These are phyloP conservation scores for Macrochelys suwanniensis DNA, from an alignment of 2,797 vertebrate species.

Conservation along the genomic window DNA sequence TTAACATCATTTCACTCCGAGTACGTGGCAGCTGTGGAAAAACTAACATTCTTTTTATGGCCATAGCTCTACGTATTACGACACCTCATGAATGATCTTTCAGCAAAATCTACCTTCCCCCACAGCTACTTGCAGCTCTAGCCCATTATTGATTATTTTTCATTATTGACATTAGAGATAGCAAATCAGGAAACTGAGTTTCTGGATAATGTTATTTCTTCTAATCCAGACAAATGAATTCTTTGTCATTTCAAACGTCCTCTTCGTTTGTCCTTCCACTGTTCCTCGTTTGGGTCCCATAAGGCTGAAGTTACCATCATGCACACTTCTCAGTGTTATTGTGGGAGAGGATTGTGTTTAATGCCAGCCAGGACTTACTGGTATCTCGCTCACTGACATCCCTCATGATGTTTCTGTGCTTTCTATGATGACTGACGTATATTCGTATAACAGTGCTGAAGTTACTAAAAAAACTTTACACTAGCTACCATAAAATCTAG, in stretches of 20 bases:
- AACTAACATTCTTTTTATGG: background rate
- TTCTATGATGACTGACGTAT: background rate
- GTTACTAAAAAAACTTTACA: background rate
- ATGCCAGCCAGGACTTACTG: background rate
- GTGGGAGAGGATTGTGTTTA: background rate
- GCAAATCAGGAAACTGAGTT: background rate
- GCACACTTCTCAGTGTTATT: background rate
- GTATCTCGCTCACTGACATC: background rate
- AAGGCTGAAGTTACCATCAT: background rate
- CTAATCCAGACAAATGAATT: conserved; percentile 12
- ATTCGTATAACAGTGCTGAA: background rate
- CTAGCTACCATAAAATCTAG: background rate
- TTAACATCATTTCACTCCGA: background rate
- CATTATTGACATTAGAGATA: background rate
- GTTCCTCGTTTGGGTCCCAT: background rate
- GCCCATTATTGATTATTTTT: background rate
- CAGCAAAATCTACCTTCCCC: background rate
- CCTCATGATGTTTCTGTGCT: background rate
- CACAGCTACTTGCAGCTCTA: too few relatives aligned
- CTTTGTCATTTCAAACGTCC: background rate
- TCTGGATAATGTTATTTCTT: background rate
- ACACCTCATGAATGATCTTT: background rate
- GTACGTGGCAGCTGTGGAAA: background rate
- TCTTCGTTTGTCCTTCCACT: background rate
- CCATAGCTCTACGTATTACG: background rate